A percentile compares a stretch with the other conserved stretches of the same genome.
Evolutionary conservation across 1,140 invertebrate genomes (phyloP).

Genomic region (Hyphantria cunea): DNA sequence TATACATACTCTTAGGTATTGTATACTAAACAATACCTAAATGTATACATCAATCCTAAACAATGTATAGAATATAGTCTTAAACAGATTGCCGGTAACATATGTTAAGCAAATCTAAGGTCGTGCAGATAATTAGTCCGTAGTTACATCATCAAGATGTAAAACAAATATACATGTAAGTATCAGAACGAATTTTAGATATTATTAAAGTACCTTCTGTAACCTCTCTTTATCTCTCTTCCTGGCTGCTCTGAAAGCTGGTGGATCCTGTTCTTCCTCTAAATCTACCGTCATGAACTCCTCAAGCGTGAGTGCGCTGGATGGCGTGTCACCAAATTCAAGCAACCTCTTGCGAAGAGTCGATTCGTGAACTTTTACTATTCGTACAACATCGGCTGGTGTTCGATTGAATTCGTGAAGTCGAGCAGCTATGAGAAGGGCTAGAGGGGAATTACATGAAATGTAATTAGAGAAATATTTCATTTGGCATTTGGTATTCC

Average conservation of each 20-base stretch:
- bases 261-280: slow-evolving; percentile 98
- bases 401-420: slow-evolving; percentile 96
- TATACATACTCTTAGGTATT: no score
- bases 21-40: no score
- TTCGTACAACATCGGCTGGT: slow-evolving; percentile 94
- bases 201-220: slow-evolving; percentile 83
- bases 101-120: no score
- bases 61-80: no score
- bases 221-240: slow-evolving; percentile 92
- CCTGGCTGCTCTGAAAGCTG: slow-evolving; percentile 94
- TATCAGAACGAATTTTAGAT: no score
- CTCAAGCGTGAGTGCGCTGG: slow-evolving; percentile 94
- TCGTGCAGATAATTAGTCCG: no score
- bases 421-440: slow-evolving; percentile 95
- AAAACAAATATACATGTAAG: no score
- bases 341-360: slow-evolving; percentile 95
- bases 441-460: slow-evolving; percentile 79
- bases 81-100: no score
- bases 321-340: slow-evolving; percentile 98
- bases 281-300: slow-evolving; percentile 99
- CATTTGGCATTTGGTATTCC: no score
- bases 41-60: no score
- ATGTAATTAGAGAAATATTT: background rate
- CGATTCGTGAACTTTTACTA: slow-evolving; percentile 97
- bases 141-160: no score